Conservation (phyloP, 2,113 vertebrate species). For the Corapipo altera region DNA sequence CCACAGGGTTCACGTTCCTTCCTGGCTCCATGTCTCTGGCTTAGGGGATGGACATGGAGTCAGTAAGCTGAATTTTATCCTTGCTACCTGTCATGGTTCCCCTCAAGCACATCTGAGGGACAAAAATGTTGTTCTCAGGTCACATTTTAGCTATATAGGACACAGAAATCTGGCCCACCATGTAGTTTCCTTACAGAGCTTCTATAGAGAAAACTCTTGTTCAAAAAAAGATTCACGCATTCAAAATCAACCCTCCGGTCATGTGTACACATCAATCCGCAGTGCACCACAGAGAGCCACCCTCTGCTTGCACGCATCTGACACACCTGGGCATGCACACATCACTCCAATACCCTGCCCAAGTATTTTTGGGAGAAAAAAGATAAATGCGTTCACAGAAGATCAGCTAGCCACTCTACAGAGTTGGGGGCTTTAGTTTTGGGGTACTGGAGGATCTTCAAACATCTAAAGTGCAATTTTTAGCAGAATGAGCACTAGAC, state of each 20-base stretch:
- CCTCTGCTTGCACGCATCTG: neutral
- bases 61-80: neutral
- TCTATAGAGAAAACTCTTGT: neutral
- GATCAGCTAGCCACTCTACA: neutral
- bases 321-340: fast-evolving
- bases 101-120: neutral
- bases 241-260: neutral
- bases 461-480: neutral
- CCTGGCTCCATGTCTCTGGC: neutral
- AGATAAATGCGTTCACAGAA: neutral
- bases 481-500: neutral
- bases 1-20: neutral
- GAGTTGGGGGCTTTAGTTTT: neutral
- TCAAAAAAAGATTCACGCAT: neutral
- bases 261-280: neutral
- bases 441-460: neutral
- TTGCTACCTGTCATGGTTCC: neutral
- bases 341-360: too few relatives aligned
- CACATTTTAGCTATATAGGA: neutral
- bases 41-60: neutral
- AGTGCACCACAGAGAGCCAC: neutral
- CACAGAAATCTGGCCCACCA: neutral
- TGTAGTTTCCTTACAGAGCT: neutral
- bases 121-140: neutral
- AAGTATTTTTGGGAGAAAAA: neutral